These are phyloP conservation scores for Rallus crepitans DNA, from an alignment of 2,797 vertebrate species.

Conservation along the genomic window DNA sequence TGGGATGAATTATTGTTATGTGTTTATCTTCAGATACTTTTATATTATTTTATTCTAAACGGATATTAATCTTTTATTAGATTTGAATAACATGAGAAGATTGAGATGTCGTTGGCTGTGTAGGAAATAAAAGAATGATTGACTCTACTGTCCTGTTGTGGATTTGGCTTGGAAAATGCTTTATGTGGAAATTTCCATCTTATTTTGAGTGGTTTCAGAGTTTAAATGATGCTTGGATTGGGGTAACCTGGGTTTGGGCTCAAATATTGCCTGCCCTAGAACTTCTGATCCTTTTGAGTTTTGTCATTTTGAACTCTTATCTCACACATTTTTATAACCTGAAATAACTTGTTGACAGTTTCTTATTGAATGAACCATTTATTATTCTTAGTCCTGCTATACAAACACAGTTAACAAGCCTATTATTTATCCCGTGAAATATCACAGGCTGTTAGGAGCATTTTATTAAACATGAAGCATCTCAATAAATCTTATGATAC, in stretches of 20 bases:
- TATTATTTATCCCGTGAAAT: conserved; percentile 52
- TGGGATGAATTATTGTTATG: conserved; percentile 3
- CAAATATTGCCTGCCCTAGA: not conserved
- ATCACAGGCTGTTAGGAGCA: conserved; percentile 24
- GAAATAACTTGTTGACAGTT: conserved; percentile 38
- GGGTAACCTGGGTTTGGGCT: not conserved
- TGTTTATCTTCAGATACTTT: conserved; percentile 50
- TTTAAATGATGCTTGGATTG: not conserved
- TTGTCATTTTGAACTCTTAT: conserved; percentile 22
- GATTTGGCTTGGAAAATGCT: conserved; percentile 2
- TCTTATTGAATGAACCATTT: conserved; percentile 33
- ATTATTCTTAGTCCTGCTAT: conserved; percentile 35
- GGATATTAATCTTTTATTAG: conserved; percentile 61
- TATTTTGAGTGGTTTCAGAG: not conserved
- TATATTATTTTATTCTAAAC: conserved; percentile 43
- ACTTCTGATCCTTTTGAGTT: not conserved
- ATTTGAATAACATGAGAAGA: conserved; percentile 53
- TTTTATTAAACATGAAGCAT: conserved; percentile 62
- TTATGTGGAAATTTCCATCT: conserved; percentile 30
- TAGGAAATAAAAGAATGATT: not conserved
- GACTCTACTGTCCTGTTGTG: not conserved
- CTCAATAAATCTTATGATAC: conserved; percentile 47
- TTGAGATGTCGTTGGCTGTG: conserved; percentile 18
- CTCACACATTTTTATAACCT: conserved; percentile 29
- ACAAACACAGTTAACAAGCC: conserved; percentile 19